Conservation (phyloP, 2,113 vertebrate species). For the Nestor notabilis region DNA sequence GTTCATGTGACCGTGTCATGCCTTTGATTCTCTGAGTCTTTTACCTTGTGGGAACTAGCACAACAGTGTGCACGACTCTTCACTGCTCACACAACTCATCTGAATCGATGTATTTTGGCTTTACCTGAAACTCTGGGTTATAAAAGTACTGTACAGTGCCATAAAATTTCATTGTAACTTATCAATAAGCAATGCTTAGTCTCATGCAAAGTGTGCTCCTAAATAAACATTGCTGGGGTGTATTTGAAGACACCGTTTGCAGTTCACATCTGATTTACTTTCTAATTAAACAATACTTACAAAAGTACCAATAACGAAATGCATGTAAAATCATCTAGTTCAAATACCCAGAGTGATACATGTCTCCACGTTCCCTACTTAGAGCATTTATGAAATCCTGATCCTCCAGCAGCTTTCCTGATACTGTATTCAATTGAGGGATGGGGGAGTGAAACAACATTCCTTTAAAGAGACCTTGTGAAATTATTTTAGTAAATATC, state of each 20-base stretch:
- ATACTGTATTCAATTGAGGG: background rate
- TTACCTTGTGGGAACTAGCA: background rate
- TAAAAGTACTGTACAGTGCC: background rate
- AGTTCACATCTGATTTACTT: constrained; percentile 46
- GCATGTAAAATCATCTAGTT: background rate
- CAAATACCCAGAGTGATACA: background rate
- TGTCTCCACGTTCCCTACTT: background rate
- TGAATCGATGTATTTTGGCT: background rate
- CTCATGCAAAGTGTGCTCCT: background rate
- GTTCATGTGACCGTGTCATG: background rate
- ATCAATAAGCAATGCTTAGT: background rate
- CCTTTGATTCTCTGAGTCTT: background rate
- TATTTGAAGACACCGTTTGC: constrained; percentile 25
- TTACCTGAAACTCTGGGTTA: background rate
- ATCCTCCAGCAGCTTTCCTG: background rate
- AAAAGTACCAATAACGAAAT: constrained; percentile 1
- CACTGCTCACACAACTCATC: background rate
- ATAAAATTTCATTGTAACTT: background rate
- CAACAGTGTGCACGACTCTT: background rate
- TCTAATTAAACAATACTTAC: constrained; percentile 31
- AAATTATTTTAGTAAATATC: background rate
- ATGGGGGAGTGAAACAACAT: background rate
- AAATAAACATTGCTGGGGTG: background rate
- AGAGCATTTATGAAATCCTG: background rate
- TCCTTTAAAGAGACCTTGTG: background rate